These are phyloP conservation scores for Monopterus albus DNA, from an alignment of 2,113 vertebrate species.

Conservation along the genomic window DNA sequence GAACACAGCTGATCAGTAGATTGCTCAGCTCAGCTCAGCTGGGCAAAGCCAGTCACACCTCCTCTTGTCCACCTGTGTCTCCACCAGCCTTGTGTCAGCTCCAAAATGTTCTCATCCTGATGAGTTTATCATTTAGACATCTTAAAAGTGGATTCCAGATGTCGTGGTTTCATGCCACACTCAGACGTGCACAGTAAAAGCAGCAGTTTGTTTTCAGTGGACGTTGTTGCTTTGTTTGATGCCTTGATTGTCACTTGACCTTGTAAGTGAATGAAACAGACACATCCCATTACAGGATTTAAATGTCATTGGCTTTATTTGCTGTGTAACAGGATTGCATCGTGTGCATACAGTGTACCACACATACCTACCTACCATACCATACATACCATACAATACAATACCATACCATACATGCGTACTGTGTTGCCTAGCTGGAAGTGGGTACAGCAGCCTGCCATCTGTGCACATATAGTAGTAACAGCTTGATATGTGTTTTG, in stretches of 20 bases:
- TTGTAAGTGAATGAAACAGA: constrained; percentile 68
- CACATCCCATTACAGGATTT: constrained; percentile 75
- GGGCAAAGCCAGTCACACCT: not conserved
- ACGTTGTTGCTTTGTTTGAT: constrained; percentile 20
- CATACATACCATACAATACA: no score
- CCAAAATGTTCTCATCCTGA: not conserved
- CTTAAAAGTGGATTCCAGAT: not conserved
- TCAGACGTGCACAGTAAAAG: not conserved
- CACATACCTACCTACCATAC: no score
- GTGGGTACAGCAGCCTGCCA: constrained; percentile 34
- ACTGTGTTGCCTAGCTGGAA: constrained; percentile 29
- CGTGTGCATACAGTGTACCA: no score
- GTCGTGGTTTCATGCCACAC: not conserved
- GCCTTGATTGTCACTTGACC: constrained; percentile 42
- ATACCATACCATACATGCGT: constrained; percentile 43
- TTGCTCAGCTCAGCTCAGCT: constrained; percentile 6
- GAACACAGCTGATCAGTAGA: constrained; percentile 16
- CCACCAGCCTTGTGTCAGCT: constrained; percentile 8
- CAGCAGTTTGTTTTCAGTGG: constrained; percentile 10
- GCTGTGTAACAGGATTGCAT: constrained; percentile 69
- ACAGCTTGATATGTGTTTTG: no score
- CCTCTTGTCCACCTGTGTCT: constrained; percentile 13
- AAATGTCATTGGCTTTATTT: constrained; percentile 70
- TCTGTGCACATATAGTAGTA: constrained; percentile 21
- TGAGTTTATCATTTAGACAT: not conserved